Evolutionary conservation across 2,888 invertebrate species (phyloP), one percentile per base, ranked within the genome.

Genomic region (Synanthedon vespiformis): DNA sequence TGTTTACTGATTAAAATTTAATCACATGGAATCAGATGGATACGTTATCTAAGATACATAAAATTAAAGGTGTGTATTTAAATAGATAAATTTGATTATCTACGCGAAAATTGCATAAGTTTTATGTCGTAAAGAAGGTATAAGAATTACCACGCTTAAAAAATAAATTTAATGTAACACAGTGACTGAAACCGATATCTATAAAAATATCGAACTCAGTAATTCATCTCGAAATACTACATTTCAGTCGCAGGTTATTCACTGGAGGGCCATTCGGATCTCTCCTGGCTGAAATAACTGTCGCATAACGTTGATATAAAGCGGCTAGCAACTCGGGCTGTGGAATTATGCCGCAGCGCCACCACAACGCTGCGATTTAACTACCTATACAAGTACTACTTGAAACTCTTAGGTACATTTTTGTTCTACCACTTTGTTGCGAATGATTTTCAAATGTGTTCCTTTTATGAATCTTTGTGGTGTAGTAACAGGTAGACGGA

Each of bases 231-330:
- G 61, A 56, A 58, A 66, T 65, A 64, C 62, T 67, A 73, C 69
- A 75, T 75, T 77, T 77, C 72, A 74, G 67, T 69, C 63, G 66
- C 69, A 68, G 72, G 69, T 63, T 70, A 75, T 76, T 70, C 79
- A 70, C 72, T 69, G 55, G 75, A 76, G 76, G 61, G 74, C 74
- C 67, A 74, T 79, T 72, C 66, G 61, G 72, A 62, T 68, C 68
- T 70, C 71, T 62, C 68, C 57, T 59, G 71, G 61, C 74, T 77
- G 75, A 75, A 77, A 80, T 81, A 82, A 80, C 80, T 78, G 82
- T 80, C 81, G 72, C 74, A 76, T 74, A 76, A 74, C 70, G 70
- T 68, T 81, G 77, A 82, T 78, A 77, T 78, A 80, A 67, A 64
- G 67, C 63, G 64, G 64, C 57, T 57, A 57, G 51, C 54, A 50